Evolutionary conservation across 2,888 invertebrate genomes (phyloP), one percentile per base, ranked within the genome.

Genomic region (Trichacis sp.): DNA sequence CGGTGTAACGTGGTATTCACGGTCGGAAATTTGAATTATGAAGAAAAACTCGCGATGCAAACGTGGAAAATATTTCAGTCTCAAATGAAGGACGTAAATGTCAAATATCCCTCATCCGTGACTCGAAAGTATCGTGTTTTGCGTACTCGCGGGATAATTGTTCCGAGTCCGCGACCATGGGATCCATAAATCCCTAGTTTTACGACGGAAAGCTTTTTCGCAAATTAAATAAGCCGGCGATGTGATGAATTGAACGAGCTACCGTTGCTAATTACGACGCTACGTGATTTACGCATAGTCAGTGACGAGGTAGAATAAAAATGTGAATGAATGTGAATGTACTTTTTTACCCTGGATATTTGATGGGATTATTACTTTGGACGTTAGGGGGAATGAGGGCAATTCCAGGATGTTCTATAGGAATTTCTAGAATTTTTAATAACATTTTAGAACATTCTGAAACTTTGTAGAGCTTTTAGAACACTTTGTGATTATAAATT

Each of bases 61-160:
- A 42, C n/a, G n/a, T 15, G 20, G n/a, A 11, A 20, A 45, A 20
- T 45, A 45, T 45, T 45, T 45, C 45, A 45, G 12, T 2, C n/a
- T 18, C 1, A 45, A 18, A 45, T 45, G 45, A 20, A 17, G 20
- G 20, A 45, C 45, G 45, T 45, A 45, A 45, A 45, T 45, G 18
- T 45, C 20, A 20, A 18, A 45, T 20, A 17, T 45, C 14, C 12
- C 18, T 20, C 45, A 45, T 18, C 14, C 20, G 14, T 8, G 18
- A 12, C 45, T 45, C 15, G 45, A 45, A 20, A 45, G 45, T 45
- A 20, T 18, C 45, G 14, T 20, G 14, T 45, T 45, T 45, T 45
- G 15, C 12, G 9, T 45, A 9, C 2, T 18, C 12, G 20, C 45
- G 18, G 20, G 5, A 45, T 45, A 45, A 45, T 45, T 20, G 45